Conservation (phyloP, 2,797 vertebrate species). For the Periophthalmus magnuspinnatus region DNA sequence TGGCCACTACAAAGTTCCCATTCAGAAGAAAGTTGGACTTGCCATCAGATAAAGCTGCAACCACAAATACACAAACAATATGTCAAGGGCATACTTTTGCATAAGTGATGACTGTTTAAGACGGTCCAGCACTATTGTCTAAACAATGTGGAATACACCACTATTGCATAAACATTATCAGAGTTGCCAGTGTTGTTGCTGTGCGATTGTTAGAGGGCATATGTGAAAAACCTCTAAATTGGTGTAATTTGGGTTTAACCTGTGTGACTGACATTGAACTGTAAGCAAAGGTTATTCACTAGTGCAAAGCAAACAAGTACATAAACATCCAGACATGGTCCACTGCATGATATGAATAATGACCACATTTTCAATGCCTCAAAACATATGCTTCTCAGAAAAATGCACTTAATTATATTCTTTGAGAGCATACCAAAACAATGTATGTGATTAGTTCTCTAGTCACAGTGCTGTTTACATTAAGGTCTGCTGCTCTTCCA, state of each 20-base stretch:
- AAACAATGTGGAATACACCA: constrained; percentile 20
- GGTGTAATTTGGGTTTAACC: constrained; percentile 48
- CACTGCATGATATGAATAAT: constrained; percentile 15
- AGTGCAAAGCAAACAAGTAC: constrained; percentile 45
- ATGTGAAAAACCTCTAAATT: constrained; percentile 43
- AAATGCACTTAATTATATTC: constrained; percentile 45
- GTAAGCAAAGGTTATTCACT: constrained; percentile 45
- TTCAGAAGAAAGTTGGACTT: constrained; percentile 92
- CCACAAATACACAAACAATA: constrained; percentile 18
- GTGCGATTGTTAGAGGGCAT: constrained; percentile 20
- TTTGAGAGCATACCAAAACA: constrained; percentile 35
- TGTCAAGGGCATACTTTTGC: constrained; percentile 3
- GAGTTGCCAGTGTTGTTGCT: constrained; percentile 38
- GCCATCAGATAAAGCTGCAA: constrained; percentile 88
- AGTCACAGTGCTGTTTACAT: constrained; percentile 50
- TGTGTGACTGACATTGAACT: constrained; percentile 41
- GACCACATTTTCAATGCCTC: constrained; percentile 10
- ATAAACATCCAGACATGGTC: constrained; percentile 28
- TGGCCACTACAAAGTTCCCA: constrained; percentile 96
- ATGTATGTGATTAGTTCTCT: constrained; percentile 50
- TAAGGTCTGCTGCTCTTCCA: constrained; percentile 32
- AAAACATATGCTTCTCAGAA: constrained; percentile 28
- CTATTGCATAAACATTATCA: constrained; percentile 48
- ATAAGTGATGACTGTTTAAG: constrained; percentile 6
- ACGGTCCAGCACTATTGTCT: constrained; percentile 20